Evolutionary conservation across 2,888 invertebrate genomes (phyloP).

Genomic region (Parnassius mnemosyne): DNA sequence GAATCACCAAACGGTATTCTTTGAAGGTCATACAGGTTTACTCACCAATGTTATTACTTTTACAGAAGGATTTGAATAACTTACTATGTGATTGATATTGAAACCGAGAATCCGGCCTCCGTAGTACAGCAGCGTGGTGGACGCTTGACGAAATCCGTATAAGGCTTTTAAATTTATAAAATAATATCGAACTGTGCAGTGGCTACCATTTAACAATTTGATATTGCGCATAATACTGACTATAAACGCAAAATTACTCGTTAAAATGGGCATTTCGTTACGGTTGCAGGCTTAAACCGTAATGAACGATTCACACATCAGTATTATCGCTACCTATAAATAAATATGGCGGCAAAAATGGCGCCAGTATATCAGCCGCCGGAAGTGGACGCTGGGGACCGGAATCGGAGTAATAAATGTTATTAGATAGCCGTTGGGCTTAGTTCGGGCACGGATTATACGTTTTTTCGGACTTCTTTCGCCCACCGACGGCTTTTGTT

Average conservation of each 20-base stretch:
- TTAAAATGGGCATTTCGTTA: slow-evolving; percentile 38
- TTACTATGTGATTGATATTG: too few relatives aligned
- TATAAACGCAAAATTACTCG: slow-evolving; percentile 37
- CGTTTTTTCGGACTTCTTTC: slow-evolving; percentile 68
- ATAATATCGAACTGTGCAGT: background rate
- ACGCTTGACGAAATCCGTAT: too few relatives aligned
- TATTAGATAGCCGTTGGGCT: slow-evolving; percentile 80
- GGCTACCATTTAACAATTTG: slow-evolving; percentile 11
- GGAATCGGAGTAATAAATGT: slow-evolving; percentile 76
- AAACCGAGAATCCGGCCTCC: too few relatives aligned
- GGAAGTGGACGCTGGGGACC: slow-evolving; percentile 79
- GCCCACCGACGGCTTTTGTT: slow-evolving; percentile 67
- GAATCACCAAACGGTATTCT: too few relatives aligned
- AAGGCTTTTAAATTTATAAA: too few relatives aligned
- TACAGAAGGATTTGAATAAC: too few relatives aligned
- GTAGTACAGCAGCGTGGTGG: too few relatives aligned
- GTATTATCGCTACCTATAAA: slow-evolving; percentile 78
- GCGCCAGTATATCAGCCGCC: slow-evolving; percentile 77
- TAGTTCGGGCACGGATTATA: slow-evolving; percentile 64
- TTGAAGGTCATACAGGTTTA: too few relatives aligned
- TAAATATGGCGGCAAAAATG: slow-evolving; percentile 81
- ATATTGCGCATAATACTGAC: slow-evolving; percentile 10
- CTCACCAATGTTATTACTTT: too few relatives aligned
- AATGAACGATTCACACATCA: slow-evolving; percentile 64
- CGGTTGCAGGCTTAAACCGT: slow-evolving; percentile 38